Evolutionary conservation across 2,113 vertebrate genomes (phyloP), one percentile per base, ranked within the genome.

Genomic region (Zonotrichia leucophrys): DNA sequence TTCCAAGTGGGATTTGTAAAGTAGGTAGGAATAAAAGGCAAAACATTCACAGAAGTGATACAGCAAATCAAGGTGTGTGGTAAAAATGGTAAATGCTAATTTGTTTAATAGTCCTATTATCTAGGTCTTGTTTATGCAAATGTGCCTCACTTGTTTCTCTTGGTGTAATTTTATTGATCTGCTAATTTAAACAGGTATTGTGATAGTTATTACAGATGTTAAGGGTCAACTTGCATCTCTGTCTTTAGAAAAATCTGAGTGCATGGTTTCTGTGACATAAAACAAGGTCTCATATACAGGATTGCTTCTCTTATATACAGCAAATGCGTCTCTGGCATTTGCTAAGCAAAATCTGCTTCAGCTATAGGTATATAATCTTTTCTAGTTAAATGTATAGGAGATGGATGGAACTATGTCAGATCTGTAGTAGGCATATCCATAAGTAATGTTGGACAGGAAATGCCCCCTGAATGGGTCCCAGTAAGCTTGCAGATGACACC

Each of bases 161-260:
- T 60, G 28, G 35, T 2, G 5, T 75, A 37, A 46, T 3, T 3
- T 41, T 75, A 15, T 10, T 0, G 2, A 18, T 60, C 20, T 74
- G 15, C 39, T 87, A 18, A 27, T 53, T 86, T 42, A 74, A 83
- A 69, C 23, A 67, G 16, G 44, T 42, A 31, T 7, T 67, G 27
- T 50, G 23, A 39, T 35, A 75, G 33, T 49, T 80, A 17, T 56
- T 81, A 28, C 10, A 62, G 16, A 20, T 83, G 27, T 12, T 83
- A 55, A 83, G 7, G 6, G 30, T 79, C 41, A 55, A 2, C 11
- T 66, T 83, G 16, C 0, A 3, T 33, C 20, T 84, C 28, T 70
- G 1, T 46, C n/a, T 60, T 31, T 3, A n/a, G 33, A 60, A 93
- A 42, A 76, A 30, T 42, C 30, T n/a, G 16, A 50, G 11, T 52